Evolutionary conservation across 2,113 vertebrate genomes (phyloP).

Genomic region (Arothron firmamentum): DNA sequence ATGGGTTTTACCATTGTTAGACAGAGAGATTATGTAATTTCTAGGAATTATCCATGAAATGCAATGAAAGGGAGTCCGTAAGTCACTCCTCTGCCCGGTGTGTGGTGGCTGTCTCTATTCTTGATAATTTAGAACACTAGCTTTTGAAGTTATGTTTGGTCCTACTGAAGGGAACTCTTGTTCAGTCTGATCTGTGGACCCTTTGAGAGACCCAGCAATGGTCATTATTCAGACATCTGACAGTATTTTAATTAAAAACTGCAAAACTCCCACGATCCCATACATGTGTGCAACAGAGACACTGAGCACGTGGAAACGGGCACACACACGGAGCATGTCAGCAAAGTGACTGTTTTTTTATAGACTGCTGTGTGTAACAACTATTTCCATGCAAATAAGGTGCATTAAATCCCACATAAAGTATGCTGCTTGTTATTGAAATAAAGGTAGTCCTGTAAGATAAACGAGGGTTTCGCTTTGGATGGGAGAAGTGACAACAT

Average conservation of each 20-base stretch:
- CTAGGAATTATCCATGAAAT: too few relatives aligned
- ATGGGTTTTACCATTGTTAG: too few relatives aligned
- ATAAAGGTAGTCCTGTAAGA: not conserved
- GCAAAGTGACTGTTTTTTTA: not conserved
- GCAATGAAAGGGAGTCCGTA: too few relatives aligned
- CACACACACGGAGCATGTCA: not conserved
- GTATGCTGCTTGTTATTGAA: not conserved
- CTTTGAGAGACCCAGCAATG: conserved; percentile 23
- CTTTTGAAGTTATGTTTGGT: conserved; percentile 50
- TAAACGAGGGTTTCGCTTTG: not conserved
- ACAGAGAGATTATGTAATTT: too few relatives aligned
- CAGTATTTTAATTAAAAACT: conserved; percentile 42
- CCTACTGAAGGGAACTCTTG: conserved; percentile 19
- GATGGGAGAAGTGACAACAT: not conserved
- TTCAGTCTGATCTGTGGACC: not conserved
- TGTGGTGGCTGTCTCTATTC: too few relatives aligned
- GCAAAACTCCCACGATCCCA: conserved; percentile 16
- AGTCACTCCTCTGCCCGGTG: too few relatives aligned
- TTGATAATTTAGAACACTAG: conserved; percentile 6
- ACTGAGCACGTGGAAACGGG: not conserved
- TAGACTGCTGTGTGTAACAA: not conserved
- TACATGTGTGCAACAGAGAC: not conserved
- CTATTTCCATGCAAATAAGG: not conserved
- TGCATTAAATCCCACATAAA: not conserved
- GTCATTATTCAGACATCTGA: conserved; percentile 35